Conservation (phyloP, 2,888 invertebrate species). For the Aphrophora alni region DNA sequence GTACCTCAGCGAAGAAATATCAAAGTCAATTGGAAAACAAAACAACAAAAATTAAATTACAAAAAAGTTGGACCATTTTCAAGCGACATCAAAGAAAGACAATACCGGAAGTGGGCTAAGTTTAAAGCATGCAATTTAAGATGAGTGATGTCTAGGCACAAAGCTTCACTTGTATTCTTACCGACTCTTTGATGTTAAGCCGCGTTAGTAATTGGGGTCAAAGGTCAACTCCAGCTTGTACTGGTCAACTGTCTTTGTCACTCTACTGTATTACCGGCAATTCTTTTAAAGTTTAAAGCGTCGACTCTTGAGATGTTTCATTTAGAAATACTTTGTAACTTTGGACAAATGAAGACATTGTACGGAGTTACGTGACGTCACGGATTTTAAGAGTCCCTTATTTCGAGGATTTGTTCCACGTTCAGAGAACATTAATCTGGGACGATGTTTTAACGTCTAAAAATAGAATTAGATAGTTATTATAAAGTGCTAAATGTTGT, state of each 20-base stretch:
- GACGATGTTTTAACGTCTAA: too few relatives aligned
- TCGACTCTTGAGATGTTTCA: too few relatives aligned
- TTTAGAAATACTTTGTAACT: too few relatives aligned
- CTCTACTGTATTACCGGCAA: neutral
- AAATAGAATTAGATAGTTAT: too few relatives aligned
- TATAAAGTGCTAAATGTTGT: too few relatives aligned
- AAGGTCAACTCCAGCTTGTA: neutral
- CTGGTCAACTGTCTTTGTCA: neutral
- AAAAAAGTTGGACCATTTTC: neutral
- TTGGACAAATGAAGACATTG: too few relatives aligned
- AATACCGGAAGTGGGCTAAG: neutral
- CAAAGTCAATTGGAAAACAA: neutral
- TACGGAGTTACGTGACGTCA: too few relatives aligned
- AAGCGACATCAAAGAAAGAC: neutral
- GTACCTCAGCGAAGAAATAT: neutral
- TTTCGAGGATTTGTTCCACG: too few relatives aligned
- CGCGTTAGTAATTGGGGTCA: neutral
- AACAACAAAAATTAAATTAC: constrained; percentile 9
- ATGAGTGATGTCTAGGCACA: neutral
- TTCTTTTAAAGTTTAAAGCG: too few relatives aligned
- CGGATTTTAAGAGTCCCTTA: too few relatives aligned
- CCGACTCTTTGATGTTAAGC: neutral
- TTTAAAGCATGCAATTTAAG: neutral
- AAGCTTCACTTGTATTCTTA: neutral
- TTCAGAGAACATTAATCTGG: too few relatives aligned